These are phyloP conservation scores for Apeira syringaria DNA, from an alignment of 2,888 invertebrate genomes.

Conservation along the genomic window DNA sequence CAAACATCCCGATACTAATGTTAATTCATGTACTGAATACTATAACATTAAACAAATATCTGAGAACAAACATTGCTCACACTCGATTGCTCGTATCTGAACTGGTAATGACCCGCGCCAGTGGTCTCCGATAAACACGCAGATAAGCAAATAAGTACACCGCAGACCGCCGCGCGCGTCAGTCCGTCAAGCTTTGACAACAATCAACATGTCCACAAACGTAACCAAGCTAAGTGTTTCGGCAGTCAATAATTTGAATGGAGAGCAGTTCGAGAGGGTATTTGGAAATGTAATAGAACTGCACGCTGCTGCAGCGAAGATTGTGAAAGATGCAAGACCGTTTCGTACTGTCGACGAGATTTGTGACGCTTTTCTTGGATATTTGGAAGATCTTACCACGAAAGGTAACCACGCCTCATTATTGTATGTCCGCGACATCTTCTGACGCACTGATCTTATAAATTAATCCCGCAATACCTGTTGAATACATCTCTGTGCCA, in stretches of 20 bases:
- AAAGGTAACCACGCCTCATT: conserved; percentile 64
- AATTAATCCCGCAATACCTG: no score
- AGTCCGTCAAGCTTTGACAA: no score
- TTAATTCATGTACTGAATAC: no score
- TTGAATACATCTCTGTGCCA: no score
- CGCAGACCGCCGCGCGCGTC: conserved; percentile 3
- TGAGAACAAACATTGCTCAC: conserved; percentile 24
- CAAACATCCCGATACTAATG: no score
- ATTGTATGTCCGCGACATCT: no score
- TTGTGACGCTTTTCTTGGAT: conserved; percentile 76
- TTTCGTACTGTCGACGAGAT: conserved; percentile 73
- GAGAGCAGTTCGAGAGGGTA: conserved; percentile 79
- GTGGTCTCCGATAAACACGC: conserved; percentile 34
- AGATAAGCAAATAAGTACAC: conserved; percentile 35
- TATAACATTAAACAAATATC: no score
- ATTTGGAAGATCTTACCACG: conserved; percentile 77
- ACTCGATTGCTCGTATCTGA: conserved; percentile 43
- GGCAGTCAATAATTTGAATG: conserved; percentile 80
- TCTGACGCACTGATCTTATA: no score
- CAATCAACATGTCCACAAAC: conserved; percentile 26
- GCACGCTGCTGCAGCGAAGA: conserved; percentile 77
- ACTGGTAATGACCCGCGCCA: conserved; percentile 49
- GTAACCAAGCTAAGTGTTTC: conserved; percentile 53
- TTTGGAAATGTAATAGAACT: conserved; percentile 87
- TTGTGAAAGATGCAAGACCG: conserved; percentile 75